Evolutionary conservation across 2,888 invertebrate species (phyloP), one percentile per base, ranked within the genome.

Genomic region (Chrysolina haemoptera): DNA sequence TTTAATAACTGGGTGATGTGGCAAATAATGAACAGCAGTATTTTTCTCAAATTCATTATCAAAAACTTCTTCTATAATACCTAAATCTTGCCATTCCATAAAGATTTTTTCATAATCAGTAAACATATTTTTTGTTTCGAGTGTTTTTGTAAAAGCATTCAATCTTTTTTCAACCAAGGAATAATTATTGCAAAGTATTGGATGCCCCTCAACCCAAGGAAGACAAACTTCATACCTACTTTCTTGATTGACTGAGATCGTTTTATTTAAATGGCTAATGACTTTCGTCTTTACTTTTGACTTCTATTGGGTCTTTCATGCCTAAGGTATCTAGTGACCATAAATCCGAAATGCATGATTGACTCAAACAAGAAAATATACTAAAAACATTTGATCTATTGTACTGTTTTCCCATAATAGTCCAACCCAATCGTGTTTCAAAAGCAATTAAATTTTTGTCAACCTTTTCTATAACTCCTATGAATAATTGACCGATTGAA

Each of bases 1-100:
- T 35, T 68, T 68, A 16, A 67, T 48, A 35, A 70, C 70, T 43
- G 70, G 65, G 12, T 53, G 48, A 43, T 78, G 77, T 11, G 78
- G 78, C 43, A 78, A 65, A 66, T 78, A 78, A 71, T 77, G 62
- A 16, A 6, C 27, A n/a, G n/a, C n/a, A 27, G 1, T 40, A 50
- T 69, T 41, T 16, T 18, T 11, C 11, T 12, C 18, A 12, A 41
- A 48, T 20, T 46, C 48, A 50, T 70, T 86, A 16, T 22, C 59
- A 22, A 10, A 8, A 68, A 68, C 62, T 8, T 14, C 43, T 43
- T 43, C 43, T 43, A 43, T 43, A 43, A 43, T 43, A 10, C 43
- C 43, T 8, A 43, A 43, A 12, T 43, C 43, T 43, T 4, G 14
- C 2, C 43, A 43, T 43, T 43, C 43, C 8, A 10, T 1, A 43